A percentile compares a stretch with the other conserved stretches of the same genome.
Conservation (phyloP, 2,113 vertebrate genomes). For the Paratilapia polleni region DNA sequence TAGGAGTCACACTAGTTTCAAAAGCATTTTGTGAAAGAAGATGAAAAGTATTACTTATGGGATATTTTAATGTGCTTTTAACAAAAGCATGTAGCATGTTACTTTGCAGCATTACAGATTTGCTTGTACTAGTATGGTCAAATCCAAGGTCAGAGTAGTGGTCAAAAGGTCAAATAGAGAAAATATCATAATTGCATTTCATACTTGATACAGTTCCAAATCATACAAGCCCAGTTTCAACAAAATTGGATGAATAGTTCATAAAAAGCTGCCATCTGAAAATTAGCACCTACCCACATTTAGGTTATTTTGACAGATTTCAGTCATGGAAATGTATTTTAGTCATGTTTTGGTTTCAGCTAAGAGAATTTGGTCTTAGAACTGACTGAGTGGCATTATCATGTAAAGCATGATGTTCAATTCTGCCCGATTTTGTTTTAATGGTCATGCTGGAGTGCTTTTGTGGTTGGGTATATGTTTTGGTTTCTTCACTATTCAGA, state of each 20-base stretch:
- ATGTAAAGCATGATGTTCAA: neutral
- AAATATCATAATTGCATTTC: neutral
- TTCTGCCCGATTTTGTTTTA: slow-evolving; percentile 8
- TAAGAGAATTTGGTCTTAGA: neutral
- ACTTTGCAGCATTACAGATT: neutral
- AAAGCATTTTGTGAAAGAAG: neutral
- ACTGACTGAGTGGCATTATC: neutral
- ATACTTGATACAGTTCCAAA: neutral
- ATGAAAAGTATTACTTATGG: neutral
- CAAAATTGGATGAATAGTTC: neutral
- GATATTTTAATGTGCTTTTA: neutral
- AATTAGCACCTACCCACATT: neutral
- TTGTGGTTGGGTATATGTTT: slow-evolving; percentile 33
- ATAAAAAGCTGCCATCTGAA: too few relatives aligned
- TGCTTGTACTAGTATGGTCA: neutral
- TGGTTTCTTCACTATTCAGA: slow-evolving; percentile 5
- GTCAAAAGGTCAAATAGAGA: neutral
- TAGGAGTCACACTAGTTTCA: neutral
- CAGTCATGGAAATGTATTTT: neutral
- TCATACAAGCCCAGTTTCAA: neutral
- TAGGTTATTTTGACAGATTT: neutral
- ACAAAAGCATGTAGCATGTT: too few relatives aligned
- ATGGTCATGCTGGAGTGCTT: neutral
- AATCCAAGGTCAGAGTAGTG: neutral
- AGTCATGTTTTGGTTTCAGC: neutral